Conservation (phyloP, 2,113 vertebrate species). For the Aspidoscelis tigris region DNA sequence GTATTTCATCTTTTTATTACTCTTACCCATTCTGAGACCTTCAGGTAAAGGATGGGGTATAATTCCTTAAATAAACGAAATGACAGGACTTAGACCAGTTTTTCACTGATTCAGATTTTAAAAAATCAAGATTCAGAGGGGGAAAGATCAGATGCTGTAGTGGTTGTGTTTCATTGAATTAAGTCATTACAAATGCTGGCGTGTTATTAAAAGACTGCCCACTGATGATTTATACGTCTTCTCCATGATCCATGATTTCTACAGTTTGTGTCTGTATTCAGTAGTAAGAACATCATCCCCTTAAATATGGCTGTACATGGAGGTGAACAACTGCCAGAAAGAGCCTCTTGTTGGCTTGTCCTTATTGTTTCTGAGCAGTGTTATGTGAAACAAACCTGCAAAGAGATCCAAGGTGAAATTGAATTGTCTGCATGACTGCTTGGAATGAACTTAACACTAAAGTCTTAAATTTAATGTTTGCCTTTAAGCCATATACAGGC, state of each 20-base stretch:
- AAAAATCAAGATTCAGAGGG: background rate
- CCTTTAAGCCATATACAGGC: background rate
- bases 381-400: background rate
- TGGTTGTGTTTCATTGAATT: background rate
- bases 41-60: too few species aligned
- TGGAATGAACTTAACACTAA: background rate
- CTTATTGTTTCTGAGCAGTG: background rate
- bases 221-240: background rate
- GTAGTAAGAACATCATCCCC: background rate
- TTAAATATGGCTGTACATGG: too few species aligned
- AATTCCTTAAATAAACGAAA: too few species aligned
- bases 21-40: too few species aligned
- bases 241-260: background rate
- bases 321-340: background rate
- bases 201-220: background rate
- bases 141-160: too few species aligned
- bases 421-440: background rate
- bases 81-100: background rate
- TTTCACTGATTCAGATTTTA: background rate
- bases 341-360: background rate
- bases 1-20: too few species aligned
- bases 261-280: background rate
- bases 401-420: background rate
- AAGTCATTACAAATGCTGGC: background rate
- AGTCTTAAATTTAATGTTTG: background rate